A percentile compares a stretch with the other conserved stretches of the same genome.
Evolutionary conservation across 2,797 vertebrate genomes (phyloP).

Genomic region (Hyperoplus lanceolatus): DNA sequence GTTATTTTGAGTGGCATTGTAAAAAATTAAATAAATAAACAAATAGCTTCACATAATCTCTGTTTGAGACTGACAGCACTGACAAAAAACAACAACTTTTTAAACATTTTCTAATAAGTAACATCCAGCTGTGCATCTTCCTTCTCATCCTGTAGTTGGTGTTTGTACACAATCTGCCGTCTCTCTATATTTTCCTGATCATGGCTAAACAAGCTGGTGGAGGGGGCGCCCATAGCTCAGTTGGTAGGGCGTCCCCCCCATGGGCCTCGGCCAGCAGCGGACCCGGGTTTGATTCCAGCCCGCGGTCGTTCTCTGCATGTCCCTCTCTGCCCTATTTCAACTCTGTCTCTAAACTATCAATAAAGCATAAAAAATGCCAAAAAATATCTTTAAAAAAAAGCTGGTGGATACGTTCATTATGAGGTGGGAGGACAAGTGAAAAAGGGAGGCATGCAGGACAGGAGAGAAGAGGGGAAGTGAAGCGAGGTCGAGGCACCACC

Average conservation of each 20-base stretch:
- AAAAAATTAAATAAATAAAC: background rate
- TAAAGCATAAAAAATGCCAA: too few species aligned
- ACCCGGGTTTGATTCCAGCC: too few species aligned
- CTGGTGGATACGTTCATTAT: conserved; percentile 6
- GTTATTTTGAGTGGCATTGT: background rate
- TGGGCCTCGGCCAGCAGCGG: too few species aligned
- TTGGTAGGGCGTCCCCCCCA: too few species aligned
- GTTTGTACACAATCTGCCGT: background rate
- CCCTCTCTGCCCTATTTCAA: too few species aligned
- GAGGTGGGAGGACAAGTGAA: conserved; percentile 56
- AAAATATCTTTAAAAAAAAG: too few species aligned
- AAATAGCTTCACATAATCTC: background rate
- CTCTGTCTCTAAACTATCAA: too few species aligned
- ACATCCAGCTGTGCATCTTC: background rate
- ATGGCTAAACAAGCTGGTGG: background rate
- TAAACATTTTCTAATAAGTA: background rate
- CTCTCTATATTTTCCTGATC: background rate
- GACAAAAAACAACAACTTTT: background rate
- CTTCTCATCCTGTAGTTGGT: background rate
- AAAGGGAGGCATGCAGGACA: conserved; percentile 20
- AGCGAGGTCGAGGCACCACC: conserved; percentile 76
- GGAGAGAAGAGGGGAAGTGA: conserved; percentile 51
- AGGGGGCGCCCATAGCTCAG: too few species aligned
- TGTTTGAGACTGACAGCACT: background rate
- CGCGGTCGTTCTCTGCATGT: too few species aligned